A percentile compares a stretch with the other conserved stretches of the same genome.
Evolutionary conservation across 2,888 invertebrate genomes (phyloP).

Genomic region (Ditylenchus weischeri): DNA sequence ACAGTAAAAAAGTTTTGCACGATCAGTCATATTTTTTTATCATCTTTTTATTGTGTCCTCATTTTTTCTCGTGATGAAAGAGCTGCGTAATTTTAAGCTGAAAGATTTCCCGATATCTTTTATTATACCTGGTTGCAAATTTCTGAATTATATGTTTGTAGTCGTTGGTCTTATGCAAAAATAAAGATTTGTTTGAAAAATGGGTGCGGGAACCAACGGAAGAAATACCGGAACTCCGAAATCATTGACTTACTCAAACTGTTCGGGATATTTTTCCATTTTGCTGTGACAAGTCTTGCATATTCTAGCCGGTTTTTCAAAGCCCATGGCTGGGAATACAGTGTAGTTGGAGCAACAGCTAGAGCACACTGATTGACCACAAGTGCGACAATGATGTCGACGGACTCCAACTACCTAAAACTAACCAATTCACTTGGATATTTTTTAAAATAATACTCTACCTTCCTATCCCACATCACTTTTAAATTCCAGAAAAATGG

Average conservation of each 20-base stretch:
- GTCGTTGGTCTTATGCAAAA: no score
- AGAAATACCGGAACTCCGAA: no score
- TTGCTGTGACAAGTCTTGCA: constrained; percentile 79
- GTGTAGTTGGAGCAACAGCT: constrained; percentile 76
- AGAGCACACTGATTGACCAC: constrained; percentile 85
- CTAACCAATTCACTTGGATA: constrained; percentile 23
- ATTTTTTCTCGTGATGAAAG: no score
- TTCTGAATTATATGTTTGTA: no score
- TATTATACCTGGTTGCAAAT: no score
- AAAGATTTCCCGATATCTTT: no score
- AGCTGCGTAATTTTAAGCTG: no score
- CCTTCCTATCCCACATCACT: constrained; percentile 90
- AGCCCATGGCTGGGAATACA: constrained; percentile 91
- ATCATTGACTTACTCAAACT: constrained; percentile 46
- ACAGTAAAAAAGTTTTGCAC: no score
- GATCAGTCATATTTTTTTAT: no score
- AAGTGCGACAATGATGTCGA: constrained; percentile 67
- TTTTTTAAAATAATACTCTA: constrained; percentile 14
- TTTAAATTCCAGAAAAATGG: constrained; percentile 99
- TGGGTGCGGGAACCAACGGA: no score
- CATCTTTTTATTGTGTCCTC: no score
- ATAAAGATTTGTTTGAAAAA: no score
- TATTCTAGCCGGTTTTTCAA: constrained; percentile 92
- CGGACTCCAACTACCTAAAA: constrained; percentile 49
- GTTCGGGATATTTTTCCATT: constrained; percentile 52